Percentiles rank a stretch among this genome's conserved stretches.
Conservation (phyloP, 1,140 invertebrate species). For the Drosophila murphyi region DNA sequence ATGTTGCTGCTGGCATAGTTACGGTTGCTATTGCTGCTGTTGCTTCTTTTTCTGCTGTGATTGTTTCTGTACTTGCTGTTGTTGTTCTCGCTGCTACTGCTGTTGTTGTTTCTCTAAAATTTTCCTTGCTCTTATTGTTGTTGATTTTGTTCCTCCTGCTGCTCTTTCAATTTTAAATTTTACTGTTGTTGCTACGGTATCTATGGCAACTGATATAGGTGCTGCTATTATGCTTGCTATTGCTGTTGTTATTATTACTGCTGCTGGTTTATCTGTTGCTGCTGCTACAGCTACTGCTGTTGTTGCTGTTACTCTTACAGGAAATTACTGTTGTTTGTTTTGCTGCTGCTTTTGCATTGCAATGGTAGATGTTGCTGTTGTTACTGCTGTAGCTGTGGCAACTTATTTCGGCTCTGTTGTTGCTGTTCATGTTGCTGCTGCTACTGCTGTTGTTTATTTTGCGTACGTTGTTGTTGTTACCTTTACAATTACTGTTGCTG, state of each 20-base stretch:
- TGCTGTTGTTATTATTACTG: neutral
- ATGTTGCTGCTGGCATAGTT: neutral
- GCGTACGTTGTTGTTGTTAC: neutral
- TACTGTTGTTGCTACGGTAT: neutral
- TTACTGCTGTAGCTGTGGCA: neutral
- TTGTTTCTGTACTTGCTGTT: neutral
- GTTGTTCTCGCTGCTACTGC: neutral
- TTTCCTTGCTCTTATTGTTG: neutral
- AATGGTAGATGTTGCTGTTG: neutral
- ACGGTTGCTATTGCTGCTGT: neutral
- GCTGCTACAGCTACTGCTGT: neutral
- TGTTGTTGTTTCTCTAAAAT: neutral
- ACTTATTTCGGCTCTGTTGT: neutral
- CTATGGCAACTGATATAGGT: too few relatives aligned
- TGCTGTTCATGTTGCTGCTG: neutral
- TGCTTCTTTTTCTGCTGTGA: neutral
- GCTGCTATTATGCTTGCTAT: neutral
- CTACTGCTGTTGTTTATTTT: neutral
- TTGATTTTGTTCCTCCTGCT: neutral
- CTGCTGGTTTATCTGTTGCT: neutral
- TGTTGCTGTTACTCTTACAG: neutral
- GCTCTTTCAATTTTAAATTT: neutral
- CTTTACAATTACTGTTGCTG: neutral
- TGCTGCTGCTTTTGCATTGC: neutral
- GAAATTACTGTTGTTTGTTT: neutral